Evolutionary conservation across 2,797 vertebrate genomes (phyloP), one percentile per base, ranked within the genome.

Genomic region (Myripristis murdjan): DNA sequence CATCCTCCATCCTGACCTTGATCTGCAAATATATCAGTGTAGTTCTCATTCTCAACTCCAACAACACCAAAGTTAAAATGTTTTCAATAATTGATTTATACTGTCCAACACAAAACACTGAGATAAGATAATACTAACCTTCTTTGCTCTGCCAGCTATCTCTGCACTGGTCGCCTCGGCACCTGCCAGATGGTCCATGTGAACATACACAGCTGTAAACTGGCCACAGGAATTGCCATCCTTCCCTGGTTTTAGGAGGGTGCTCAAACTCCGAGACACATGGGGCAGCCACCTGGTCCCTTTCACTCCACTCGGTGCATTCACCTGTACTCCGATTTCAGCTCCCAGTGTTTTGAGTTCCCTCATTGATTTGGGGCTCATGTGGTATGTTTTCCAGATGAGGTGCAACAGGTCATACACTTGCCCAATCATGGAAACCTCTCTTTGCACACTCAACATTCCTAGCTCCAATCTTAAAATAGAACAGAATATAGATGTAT

Each of bases 141-240:
- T 66, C 60, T 26, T 66, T 20, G 66, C 77, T 52, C 31, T 18
- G 53, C 60, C 77, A 60, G 77, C 54, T 47, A 70, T 70, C 47
- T 79, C 65, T 53, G 71, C 65, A 79, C 64, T 74, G 48, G 59
- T 61, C 62, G 71, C n/a, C n/a, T n/a, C 79, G 39, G 71, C 69
- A 7, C 60, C 77, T 74, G 65, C 59, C 68, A 74, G 59, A 39
- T 75, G 71, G 54, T 75, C 77, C 77, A 70, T 79, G 55, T 75
- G 61, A 18, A 46, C 43, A 56, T 74, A 59, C 12, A 73, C 68
- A 15, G 68, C 75, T 55, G 70, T 69, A 47, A 68, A 73, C 64
- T 79, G 76, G 37, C 49, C 62, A 22, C 12, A 35, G 48, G 48
- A 48, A 9, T 16, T 15, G 48, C 22, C 11, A 14, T 64, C 18